Conservation (phyloP, 2,888 invertebrate species). For the Andrena bicolor region DNA sequence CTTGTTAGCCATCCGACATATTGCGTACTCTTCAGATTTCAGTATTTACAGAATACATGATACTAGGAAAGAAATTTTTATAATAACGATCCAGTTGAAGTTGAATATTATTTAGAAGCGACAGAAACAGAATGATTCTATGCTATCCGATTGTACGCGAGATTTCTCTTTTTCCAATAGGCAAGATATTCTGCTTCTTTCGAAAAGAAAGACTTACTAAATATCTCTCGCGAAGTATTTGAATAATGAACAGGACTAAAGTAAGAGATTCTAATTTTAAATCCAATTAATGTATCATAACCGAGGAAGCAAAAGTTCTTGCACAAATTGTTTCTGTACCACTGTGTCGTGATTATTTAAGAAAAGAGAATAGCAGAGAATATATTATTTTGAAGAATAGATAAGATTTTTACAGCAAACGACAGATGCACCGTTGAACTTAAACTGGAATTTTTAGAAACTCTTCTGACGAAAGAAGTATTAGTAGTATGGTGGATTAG, state of each 20-base stretch:
- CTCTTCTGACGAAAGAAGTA: slow-evolving; percentile 34
- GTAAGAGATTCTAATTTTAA: slow-evolving; percentile 1
- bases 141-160: slow-evolving; percentile 4
- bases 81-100: not conserved
- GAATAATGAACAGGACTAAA: not conserved
- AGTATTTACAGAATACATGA: not conserved
- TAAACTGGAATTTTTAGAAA: slow-evolving; percentile 36
- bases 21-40: slow-evolving; percentile 8
- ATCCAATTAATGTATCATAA: not conserved
- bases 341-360: slow-evolving; percentile 9
- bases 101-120: slow-evolving; percentile 17
- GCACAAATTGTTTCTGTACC: slow-evolving; percentile 13
- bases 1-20: not conserved
- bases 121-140: slow-evolving; percentile 16
- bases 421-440: not conserved
- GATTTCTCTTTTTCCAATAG: not conserved
- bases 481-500: slow-evolving; percentile 44
- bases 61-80: not conserved
- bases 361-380: not conserved
- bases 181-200: not conserved
- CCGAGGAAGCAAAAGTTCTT: not conserved
- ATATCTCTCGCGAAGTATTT: not conserved
- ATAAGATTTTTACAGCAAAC: slow-evolving; percentile 1
- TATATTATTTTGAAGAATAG: slow-evolving; percentile 17
- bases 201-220: not conserved